Base-by-base conservation (phyloP, 2,888 invertebrate species). In the Idaea straminata region DNA sequence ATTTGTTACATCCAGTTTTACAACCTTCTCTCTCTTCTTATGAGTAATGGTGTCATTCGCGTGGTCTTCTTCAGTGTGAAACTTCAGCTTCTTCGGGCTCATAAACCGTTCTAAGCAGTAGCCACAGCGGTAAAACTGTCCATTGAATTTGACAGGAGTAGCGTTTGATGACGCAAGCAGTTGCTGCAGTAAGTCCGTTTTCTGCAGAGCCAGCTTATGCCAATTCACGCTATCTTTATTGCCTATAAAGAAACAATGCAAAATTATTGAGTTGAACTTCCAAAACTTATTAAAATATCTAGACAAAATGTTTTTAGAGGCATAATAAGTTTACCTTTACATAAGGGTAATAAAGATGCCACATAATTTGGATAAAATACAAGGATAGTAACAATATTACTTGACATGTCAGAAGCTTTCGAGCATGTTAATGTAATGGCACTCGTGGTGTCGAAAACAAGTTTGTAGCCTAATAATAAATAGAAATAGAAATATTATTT, bases 1-100 rank as follows among this genome's bases (percentile, higher is more conserved):
- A 10, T 72, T 66, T 0, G 82, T 82, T 59, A 83, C 77, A 57
- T 83, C 83, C 5, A 83, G 63, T 74, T 84, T 81, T 4, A 80
- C 71, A 4, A 80, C 57, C 58, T 69, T 75, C 15, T 77, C 77
- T 72, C 68, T 74, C 15, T 74, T 73, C 35, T 74, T 61, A 5
- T 64, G 66, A 15, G 72, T 67, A 5, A 62, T 57, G 5, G 69
- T 35, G n/a, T 78, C 61, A 15, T 80, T 66, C 1, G 69, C 67
- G 66, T 83, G 83, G 38, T 74, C 70, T 59, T 76, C 70, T 4
- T 79, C 65, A 47, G 70, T 78, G 70, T 84, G 83, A 1, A 62
- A 6, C 63, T 83, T 83, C 38, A 83, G 71, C 35, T 77, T 74
- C n/a, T 69, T 66, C 0, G 83, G 79, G 2, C 72, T 60, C 15